Evolutionary conservation across 1,140 invertebrate genomes (phyloP).

Genomic region (Lycorma delicatula): DNA sequence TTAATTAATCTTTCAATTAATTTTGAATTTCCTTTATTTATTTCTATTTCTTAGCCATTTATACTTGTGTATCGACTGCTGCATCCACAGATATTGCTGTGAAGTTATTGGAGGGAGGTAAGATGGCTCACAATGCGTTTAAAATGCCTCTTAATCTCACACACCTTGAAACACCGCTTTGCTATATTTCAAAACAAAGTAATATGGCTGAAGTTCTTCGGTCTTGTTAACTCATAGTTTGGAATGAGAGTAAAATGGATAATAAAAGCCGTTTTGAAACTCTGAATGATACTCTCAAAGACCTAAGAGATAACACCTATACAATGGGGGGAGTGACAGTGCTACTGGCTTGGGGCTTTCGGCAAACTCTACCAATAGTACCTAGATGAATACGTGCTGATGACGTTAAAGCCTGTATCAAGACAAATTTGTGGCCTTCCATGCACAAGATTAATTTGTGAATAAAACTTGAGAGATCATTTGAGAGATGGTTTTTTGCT

Average conservation of each 20-base stretch:
- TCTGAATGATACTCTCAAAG: slow-evolving; percentile 25
- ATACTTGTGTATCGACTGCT: slow-evolving; percentile 33
- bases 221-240: slow-evolving; percentile 28
- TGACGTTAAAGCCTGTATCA: neutral
- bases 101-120: slow-evolving; percentile 35
- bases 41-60: too few species aligned
- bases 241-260: slow-evolving; percentile 29
- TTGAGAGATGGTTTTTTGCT: neutral
- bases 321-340: slow-evolving; percentile 27
- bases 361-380: too few species aligned
- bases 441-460: too few species aligned
- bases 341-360: neutral
- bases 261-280: too few species aligned
- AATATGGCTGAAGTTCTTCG: slow-evolving; percentile 23
- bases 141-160: slow-evolving; percentile 31
- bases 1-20: too few species aligned
- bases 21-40: too few species aligned
- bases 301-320: slow-evolving; percentile 24
- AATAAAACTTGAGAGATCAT: neutral
- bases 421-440: neutral
- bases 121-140: slow-evolving; percentile 38
- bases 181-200: slow-evolving; percentile 26
- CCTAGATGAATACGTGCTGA: neutral
- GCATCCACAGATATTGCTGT: slow-evolving; percentile 40
- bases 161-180: slow-evolving; percentile 15